Base-by-base conservation (phyloP, 2,888 invertebrate species). In the Athripsodes cinereus region DNA sequence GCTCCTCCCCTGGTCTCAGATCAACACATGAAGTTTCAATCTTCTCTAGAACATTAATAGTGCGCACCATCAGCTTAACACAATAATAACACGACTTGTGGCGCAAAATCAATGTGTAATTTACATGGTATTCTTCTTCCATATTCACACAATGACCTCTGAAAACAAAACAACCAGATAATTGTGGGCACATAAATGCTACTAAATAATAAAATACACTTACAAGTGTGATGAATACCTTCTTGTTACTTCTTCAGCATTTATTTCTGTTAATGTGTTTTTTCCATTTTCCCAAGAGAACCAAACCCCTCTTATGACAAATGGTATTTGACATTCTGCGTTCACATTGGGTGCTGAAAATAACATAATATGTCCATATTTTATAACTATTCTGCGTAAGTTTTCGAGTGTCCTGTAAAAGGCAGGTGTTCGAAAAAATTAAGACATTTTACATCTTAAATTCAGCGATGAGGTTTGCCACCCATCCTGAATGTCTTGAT, bases 271-370 rank as follows among this genome's bases (percentile, higher is more conserved):
- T 50, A 87, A 78, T 0, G 91, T 92, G 67, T 92, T 90, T 66
- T 81, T 79, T 10, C 92, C 92, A 75, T 85, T 86, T 80, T 95
- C 94, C 81, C 92, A 88, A 2, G 92, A 93, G 74, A 92, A 95
- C 95, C 95, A 95, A 31, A 90, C 83, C 60, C 93, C 94, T 67
- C 91, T 81, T 52, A 95, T 72, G 49, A 90, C 85, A 63, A 83
- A 69, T 22, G 94, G 93, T 68, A 94, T 90, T 22, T 81, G 79
- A 70, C 92, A 92, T 59, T 79, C 79, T 1, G 72, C 69, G 58
- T 70, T 54, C 44, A 58, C 62, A 19, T 44, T 21, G 22, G 18
- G 34, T 18, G 58, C 62, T 62, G 46, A 50, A 62, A 56, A 31
- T 48, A 21, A 31, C n/a, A n/a, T n/a, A n/a, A n/a, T n/a, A n/a